Base-by-base conservation (phyloP, 2,888 invertebrate genomes). In the Euspilapteryx auroguttella region DNA sequence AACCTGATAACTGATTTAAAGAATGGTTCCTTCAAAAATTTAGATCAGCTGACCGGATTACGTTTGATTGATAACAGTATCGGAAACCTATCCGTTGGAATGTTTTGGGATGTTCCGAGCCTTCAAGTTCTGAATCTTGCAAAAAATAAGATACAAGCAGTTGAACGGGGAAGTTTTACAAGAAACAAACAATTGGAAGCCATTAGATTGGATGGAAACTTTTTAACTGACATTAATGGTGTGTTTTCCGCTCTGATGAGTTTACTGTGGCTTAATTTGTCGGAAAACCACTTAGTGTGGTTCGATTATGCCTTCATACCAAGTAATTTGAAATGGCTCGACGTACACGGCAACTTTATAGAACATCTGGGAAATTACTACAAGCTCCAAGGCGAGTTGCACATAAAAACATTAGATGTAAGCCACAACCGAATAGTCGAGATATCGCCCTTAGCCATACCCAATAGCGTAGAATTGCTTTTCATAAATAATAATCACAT, bases 281-380 rank as follows among this genome's bases (percentile, higher is more conserved):
- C 92, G 6, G 90, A 91, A 61, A 94, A 94, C 68, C 90, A 90
- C 62, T 78, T 94, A 46, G 87, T 89, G 25, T 91, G 91, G 90
- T 94, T 94, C 62, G 94, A 94, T 61, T 94, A 91, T 47, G 92
- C 93, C 13, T 90, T 94, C 49, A 85, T 94, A 41, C 93, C 94
- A 1, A 85, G 85, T 36, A 90, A 89, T 55, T 78, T 94, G 21
- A 89, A 90, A 61, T 92, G 91, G 90, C 69, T 94, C 42, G 93
- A 94, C 47, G 85, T 94, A 35, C 93, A 93, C 50, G 86, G 89
- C 29, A 94, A 94, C 63, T 90, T 87, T 50, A 91, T 94, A 42
- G 89, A 89, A 54, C 85, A 86, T 32, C 73, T 94, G 41, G 90
- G 86, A 23, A 94, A 94, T 66, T 93, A 93, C 55, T 92, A 90